Percentiles rank a stretch among this genome's conserved stretches.
Conservation (phyloP, 30 jellyfish, hydroid and myxozoan genomes). For the Pelagia noctiluca region DNA sequence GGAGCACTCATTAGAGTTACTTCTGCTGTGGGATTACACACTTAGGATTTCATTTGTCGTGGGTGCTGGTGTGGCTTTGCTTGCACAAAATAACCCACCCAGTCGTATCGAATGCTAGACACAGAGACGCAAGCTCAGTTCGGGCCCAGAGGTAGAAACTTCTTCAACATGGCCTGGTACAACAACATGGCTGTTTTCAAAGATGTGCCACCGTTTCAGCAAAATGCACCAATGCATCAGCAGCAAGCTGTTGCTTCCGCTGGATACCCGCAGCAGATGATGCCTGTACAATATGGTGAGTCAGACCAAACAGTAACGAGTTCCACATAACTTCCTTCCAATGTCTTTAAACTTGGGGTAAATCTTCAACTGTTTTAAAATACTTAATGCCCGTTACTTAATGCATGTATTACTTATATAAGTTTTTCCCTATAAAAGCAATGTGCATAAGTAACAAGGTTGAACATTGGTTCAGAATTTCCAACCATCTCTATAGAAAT, state of each 20-base stretch:
- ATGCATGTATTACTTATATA: no score
- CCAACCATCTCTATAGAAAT: no score
- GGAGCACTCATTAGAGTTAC: conserved; percentile 79
- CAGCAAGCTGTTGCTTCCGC: conserved; percentile 51
- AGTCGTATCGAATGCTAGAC: conserved; percentile 28
- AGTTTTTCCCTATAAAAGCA: no score
- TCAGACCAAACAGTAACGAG: not conserved
- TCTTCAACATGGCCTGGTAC: conserved; percentile 57
- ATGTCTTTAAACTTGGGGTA: no score
- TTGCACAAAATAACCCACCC: conserved; percentile 6
- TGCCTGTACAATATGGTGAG: conserved; percentile 68
- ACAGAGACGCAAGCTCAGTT: not conserved
- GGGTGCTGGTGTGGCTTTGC: conserved; percentile 54
- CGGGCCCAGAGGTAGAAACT: conserved; percentile 44
- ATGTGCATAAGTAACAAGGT: no score
- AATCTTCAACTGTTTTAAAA: no score
- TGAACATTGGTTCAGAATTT: no score
- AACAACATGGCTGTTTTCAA: conserved; percentile 55
- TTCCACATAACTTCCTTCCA: no score
- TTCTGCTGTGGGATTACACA: conserved; percentile 42
- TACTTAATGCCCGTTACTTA: no score
- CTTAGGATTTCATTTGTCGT: conserved; percentile 52
- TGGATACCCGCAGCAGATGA: conserved; percentile 36
- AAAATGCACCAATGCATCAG: conserved; percentile 40
- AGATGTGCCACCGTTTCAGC: conserved; percentile 59